Conservation (phyloP, 92 coral and sea anemone genomes). For the Heteractis magnifica region DNA sequence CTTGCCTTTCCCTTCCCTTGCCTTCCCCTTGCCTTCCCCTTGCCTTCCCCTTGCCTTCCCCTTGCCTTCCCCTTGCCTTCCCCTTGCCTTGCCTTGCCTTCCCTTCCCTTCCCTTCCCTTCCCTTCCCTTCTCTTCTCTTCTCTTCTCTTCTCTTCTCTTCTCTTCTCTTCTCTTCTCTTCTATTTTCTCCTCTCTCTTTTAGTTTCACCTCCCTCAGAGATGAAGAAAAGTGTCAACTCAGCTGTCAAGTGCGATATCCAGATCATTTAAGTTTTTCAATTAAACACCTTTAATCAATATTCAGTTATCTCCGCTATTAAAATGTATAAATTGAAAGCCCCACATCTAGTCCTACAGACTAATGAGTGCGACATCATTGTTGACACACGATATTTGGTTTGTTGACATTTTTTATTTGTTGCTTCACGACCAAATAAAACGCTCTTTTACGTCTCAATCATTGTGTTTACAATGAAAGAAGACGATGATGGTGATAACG, state of each 20-base stretch:
- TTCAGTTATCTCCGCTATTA: not conserved
- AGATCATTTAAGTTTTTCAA: not conserved
- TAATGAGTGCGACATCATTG: not conserved
- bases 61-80: too few species aligned
- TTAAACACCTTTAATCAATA: not conserved
- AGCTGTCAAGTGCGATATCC: not conserved
- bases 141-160: not conserved
- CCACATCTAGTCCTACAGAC: not conserved
- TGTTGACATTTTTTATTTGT: slow-evolving; percentile 2
- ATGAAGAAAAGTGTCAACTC: not conserved
- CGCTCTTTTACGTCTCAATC: not conserved
- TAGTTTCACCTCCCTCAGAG: not conserved
- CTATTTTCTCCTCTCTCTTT: not conserved
- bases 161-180: not conserved
- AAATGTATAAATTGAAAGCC: not conserved
- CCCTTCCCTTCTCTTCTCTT: not conserved
- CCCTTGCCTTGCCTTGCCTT: not conserved
- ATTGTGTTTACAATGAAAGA: not conserved
- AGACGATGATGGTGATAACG: slow-evolving; percentile 1
- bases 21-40: too few species aligned
- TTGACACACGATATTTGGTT: not conserved
- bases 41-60: too few species aligned
- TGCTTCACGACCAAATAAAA: slow-evolving; percentile 1
- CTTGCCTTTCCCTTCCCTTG: too few species aligned
- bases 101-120: not conserved